Evolutionary conservation across 2,797 vertebrate species (phyloP), one percentile per base, ranked within the genome.

Genomic region (Acanthornis magna): DNA sequence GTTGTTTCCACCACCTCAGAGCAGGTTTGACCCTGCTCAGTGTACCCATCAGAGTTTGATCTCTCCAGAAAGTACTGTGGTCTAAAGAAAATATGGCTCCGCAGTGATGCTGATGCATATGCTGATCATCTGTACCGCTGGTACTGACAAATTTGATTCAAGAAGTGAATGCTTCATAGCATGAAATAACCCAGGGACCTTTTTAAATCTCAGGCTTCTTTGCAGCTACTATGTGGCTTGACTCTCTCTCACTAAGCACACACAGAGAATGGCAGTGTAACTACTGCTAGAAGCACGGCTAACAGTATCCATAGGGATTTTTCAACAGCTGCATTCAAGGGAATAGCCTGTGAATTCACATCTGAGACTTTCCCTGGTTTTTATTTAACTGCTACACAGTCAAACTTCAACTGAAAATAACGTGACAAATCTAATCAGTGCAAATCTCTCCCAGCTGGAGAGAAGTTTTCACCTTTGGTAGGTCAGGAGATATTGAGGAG

Each of bases 91-190:
- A 92, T 66, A 47, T 10, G 42, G 36, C 66, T 58, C 30, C 58
- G 53, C 55, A 73, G 92, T 58, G 70, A 79, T 45, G 57, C 55
- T 85, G 85, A 79, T 81, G 79, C 76, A 67, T 88, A 79, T 82
- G 65, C 36, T 71, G 85, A 47, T 96, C 3, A 12, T 58, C 72
- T 91, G 51, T 87, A 80, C 94, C 71, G 81, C 63, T 71, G 62
- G n/a, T 60, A 88, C 43, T 55, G 73, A 92, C 86, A 97, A 76
- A 95, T 16, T 67, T 55, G 67, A 89, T 91, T 89, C 67, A 80
- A 95, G 94, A 95, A 70, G 82, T 51, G 75, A 94, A 91, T 92
- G 91, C 45, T 68, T 91, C 80, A 88, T 85, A 79, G 74, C 55
- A 77, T 82, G 62, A 97, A 96, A 92, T 73, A 77, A 67, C 79